Evolutionary conservation across 2,888 invertebrate genomes (phyloP).

Genomic region (Ischnura elegans): DNA sequence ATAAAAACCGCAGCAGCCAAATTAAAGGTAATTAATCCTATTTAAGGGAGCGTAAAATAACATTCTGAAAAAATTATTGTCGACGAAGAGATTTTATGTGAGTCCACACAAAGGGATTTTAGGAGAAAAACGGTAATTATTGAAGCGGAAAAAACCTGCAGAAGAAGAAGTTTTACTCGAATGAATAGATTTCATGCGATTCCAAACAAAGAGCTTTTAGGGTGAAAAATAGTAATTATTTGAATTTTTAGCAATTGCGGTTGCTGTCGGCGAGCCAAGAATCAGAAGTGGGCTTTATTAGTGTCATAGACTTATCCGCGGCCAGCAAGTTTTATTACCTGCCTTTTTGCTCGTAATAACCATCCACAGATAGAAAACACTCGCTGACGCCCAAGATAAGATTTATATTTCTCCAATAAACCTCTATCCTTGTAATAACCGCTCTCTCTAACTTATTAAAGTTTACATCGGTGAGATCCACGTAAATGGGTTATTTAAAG

Average conservation of each 20-base stretch:
- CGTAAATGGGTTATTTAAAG: neutral
- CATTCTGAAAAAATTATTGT: neutral
- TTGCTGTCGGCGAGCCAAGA: too few relatives aligned
- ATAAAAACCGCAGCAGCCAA: neutral
- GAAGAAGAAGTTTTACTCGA: neutral
- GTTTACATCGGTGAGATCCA: neutral
- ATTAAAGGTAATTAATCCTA: neutral
- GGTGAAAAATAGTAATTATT: neutral
- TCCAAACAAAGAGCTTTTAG: neutral
- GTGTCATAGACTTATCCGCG: too few relatives aligned
- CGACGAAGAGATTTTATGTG: neutral
- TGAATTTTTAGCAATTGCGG: too few relatives aligned
- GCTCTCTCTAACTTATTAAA: neutral
- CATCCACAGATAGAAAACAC: neutral
- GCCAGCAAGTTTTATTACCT: too few relatives aligned
- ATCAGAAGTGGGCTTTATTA: too few relatives aligned
- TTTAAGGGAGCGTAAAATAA: neutral
- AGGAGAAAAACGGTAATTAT: neutral
- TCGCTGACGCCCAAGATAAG: conserved; percentile 10
- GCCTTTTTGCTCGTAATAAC: too few relatives aligned
- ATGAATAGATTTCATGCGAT: neutral
- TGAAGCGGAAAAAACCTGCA: too few relatives aligned
- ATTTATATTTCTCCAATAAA: neutral
- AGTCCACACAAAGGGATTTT: neutral
- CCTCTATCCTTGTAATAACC: neutral